Evolutionary conservation across 2,797 vertebrate species (phyloP).

Genomic region (Rhabdomys pumilio): DNA sequence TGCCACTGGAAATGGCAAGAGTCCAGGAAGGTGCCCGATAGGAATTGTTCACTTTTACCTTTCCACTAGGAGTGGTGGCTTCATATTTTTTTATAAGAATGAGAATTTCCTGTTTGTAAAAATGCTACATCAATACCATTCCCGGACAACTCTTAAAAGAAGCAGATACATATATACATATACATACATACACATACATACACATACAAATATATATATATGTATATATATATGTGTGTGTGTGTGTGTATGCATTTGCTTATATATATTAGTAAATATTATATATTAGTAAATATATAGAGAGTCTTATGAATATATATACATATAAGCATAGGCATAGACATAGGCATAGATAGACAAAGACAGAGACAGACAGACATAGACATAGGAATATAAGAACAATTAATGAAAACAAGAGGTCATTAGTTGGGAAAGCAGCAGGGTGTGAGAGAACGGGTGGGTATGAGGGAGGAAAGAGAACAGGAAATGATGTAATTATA

Average conservation of each 20-base stretch:
- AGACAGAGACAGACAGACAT: not conserved
- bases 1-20: not conserved
- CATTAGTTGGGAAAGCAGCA: not conserved
- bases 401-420: not conserved
- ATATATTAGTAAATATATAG: no score
- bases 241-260: no score
- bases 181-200: no score
- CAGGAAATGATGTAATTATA: not conserved
- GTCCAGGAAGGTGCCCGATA: not conserved
- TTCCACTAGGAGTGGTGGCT: not conserved
- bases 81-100: not conserved
- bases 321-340: no score
- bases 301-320: no score
- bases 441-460: not conserved
- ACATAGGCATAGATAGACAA: not conserved
- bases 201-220: no score
- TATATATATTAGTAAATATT: no score
- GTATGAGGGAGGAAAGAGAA: not conserved
- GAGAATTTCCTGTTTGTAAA: constrained; percentile 2
- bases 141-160: not conserved
- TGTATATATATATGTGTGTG: no score
- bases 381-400: not conserved
- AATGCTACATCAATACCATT: not conserved
- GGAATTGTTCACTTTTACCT: not conserved
- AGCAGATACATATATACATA: not conserved